These are phyloP conservation scores for Acrocephalus scirpaceus DNA, from an alignment of 2,797 vertebrate genomes.

Conservation along the genomic window DNA sequence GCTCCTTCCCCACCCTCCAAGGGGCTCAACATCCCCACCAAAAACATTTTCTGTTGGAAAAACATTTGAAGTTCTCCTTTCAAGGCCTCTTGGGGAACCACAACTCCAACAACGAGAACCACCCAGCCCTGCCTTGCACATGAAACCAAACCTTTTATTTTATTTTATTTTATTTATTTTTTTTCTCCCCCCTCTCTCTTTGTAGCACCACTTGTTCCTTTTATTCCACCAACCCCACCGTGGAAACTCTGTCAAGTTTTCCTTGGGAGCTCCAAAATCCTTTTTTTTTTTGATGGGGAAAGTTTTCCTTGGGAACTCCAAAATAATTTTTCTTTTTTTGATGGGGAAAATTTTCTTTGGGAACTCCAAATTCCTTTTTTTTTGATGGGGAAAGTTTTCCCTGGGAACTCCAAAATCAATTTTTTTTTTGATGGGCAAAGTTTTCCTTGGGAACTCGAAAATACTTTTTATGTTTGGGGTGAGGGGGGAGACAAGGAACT, in stretches of 20 bases:
- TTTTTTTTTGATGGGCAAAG: no score
- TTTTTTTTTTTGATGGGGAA: no score
- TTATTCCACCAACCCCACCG: not conserved
- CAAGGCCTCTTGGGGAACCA: not conserved
- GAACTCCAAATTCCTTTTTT: no score
- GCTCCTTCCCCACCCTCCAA: not conserved
- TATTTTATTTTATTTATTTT: no score
- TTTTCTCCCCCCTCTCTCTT: not conserved
- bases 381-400: no score
- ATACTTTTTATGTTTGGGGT: no score
- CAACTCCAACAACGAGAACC: not conserved
- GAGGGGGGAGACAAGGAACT: no score
- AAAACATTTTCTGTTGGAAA: not conserved
- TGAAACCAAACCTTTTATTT: not conserved
- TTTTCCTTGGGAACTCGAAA: no score
- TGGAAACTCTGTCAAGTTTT: slow-evolving; percentile 29
- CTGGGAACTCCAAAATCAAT: no score
- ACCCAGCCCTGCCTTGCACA: not conserved
- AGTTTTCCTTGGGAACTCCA: no score
- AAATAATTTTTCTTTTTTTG: no score
- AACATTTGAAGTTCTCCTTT: slow-evolving; percentile 2
- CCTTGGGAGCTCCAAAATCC: not conserved
- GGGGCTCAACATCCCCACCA: not conserved
- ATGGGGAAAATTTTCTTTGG: no score
- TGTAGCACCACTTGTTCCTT: not conserved